A percentile compares a stretch with the other conserved stretches of the same genome.
phyloP scores from a whole-genome alignment of 2,888 invertebrate genomes.

The Andrena haemorrhoa region DNA sequence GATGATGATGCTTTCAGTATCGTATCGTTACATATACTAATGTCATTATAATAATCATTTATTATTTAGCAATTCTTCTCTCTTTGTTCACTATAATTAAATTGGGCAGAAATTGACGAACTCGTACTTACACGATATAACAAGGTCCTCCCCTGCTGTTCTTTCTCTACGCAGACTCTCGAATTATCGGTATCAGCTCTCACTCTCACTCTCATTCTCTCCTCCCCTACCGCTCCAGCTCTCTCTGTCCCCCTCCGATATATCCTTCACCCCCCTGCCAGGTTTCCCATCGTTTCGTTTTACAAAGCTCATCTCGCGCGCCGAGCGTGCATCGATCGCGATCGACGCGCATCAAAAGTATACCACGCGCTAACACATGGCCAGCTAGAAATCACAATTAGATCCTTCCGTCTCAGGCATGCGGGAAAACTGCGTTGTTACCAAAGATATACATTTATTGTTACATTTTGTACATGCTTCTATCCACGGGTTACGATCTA shows the following conservation, averaged over 20 bases:
- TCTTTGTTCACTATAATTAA: conserved; percentile 73
- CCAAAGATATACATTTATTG: conserved; percentile 55
- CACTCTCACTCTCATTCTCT: conserved; percentile 16
- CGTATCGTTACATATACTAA: conserved; percentile 71
- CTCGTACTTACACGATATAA: conserved; percentile 75
- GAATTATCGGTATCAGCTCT: conserved; percentile 60
- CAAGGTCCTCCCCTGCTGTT: conserved; percentile 49
- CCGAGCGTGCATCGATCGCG: conserved; percentile 8
- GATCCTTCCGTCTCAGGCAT: conserved; percentile 37
- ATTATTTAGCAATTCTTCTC: conserved; percentile 70
- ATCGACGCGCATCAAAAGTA: conserved; percentile 9
- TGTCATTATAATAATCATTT: conserved; percentile 74
- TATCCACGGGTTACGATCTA: conserved; percentile 36
- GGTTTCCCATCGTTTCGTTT: conserved; percentile 9
- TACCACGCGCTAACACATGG: conserved; percentile 17
- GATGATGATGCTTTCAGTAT: conserved; percentile 80
- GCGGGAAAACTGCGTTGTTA: conserved; percentile 49
- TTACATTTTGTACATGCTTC: conserved; percentile 60
- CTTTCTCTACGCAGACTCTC: conserved; percentile 58
- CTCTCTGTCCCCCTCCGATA: conserved; percentile 20
- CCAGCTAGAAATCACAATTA: conserved; percentile 43
- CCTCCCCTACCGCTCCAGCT: conserved; percentile 15
- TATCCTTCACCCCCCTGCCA: conserved; percentile 51
- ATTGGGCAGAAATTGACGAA: conserved; percentile 82
- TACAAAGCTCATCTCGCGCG: conserved; percentile 29